Percentiles rank a stretch among this genome's conserved stretches.
These are phyloP conservation scores for Octodonta nipae DNA, from an alignment of 2,888 invertebrate genomes.

Conservation along the genomic window DNA sequence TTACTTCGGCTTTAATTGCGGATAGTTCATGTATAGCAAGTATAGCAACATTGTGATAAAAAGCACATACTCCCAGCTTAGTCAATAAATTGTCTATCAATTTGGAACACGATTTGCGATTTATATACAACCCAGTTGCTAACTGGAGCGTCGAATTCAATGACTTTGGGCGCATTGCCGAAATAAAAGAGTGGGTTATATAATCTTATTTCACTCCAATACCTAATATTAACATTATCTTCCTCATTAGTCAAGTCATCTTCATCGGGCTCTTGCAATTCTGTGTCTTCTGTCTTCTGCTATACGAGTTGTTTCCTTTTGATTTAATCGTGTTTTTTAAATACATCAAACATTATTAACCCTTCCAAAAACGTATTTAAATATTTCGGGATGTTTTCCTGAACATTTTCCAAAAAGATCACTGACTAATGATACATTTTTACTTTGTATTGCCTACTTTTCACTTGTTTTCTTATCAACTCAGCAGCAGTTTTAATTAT, in stretches of 20 bases:
- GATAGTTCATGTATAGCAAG: not conserved
- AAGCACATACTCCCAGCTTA: conserved; percentile 1
- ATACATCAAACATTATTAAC: not conserved
- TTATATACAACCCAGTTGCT: not conserved
- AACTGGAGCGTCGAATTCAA: too few relatives aligned
- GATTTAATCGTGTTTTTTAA: not conserved
- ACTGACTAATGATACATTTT: conserved; percentile 1
- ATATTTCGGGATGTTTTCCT: not conserved
- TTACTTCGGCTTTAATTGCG: not conserved
- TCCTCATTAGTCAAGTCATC: not conserved
- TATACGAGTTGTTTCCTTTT: too few relatives aligned
- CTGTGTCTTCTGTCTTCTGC: too few relatives aligned
- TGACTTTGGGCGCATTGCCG: too few relatives aligned
- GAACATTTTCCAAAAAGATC: not conserved
- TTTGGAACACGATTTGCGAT: not conserved
- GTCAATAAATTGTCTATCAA: not conserved
- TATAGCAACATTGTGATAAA: conserved; percentile 1
- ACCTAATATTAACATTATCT: not conserved
- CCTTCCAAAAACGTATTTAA: not conserved
- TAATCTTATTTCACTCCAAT: too few relatives aligned
- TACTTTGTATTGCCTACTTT: conserved; percentile 1
- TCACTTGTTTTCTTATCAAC: conserved; percentile 4
- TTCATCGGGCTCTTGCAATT: not conserved
- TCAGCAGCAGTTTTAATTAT: conserved; percentile 5
- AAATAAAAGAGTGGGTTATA: too few relatives aligned